Evolutionary conservation across 2,797 vertebrate genomes (phyloP), one percentile per base, ranked within the genome.

Genomic region (Phylloscopus collybita): DNA sequence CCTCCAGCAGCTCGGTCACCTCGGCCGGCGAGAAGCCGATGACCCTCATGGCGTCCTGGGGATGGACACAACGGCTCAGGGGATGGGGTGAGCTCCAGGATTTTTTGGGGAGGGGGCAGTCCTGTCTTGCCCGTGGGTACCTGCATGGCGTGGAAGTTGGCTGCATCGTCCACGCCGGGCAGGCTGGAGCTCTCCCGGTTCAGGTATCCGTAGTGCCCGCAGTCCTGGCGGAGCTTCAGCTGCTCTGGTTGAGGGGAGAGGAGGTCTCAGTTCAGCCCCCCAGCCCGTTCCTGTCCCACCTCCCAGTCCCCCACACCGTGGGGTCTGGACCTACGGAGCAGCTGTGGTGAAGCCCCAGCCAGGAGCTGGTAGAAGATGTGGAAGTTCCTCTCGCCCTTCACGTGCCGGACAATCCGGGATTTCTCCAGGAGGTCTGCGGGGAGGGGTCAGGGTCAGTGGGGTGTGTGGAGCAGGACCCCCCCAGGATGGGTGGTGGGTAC

Each of bases 351-450:
- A 54, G 97, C 98, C 49, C 98, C 98, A 0, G 97, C 97, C 92
- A 98, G 96, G 18, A 98, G 95, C 86, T 98, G 98, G 95, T 98
- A 98, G 96, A 98, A 98, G 95, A 98, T 97, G 92, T 98, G 98
- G 93, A 98, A 98, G 76, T 98, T 98, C 84, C 98, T 97, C 95
- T 98, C 98, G 49, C 97, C 98, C 92, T 91, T 96, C 54, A 98
- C 94, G 16, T 98, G 98, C 79, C 97, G 97, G 49, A 98, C 96
- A 11, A 98, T 95, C n/a, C 98, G 97, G 70, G 98, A 98, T 75
- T 98, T 98, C 97, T 98, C 98, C 79, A 98, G 97, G 86, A 98
- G 95, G 85, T 98, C 98, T 98, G 95, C 0, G 8, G 75, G 69
- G n/a, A n/a, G 65, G 27, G 40, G 23, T 62, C 60, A 30, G 60